Evolutionary conservation across 2,797 vertebrate genomes (phyloP), one percentile per base, ranked within the genome.

Genomic region (Gobio occitaniae): DNA sequence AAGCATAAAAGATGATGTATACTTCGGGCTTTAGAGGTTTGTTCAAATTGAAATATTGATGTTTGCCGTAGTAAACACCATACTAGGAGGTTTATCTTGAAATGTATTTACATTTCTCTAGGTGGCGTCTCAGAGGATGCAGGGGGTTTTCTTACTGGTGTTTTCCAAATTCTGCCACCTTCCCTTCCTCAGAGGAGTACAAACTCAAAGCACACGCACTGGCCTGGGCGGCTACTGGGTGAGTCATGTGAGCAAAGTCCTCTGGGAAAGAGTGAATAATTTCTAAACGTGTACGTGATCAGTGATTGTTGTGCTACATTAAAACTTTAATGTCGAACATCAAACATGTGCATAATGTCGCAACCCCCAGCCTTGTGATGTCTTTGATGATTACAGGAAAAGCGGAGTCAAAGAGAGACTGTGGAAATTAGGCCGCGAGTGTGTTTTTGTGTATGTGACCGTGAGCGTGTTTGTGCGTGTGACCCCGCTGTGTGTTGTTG

Each of bases 191-290:
- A 93, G 97, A 87, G 96, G 97, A 4, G 94, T 99, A 89, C 97
- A 99, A 94, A 99, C 97, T 0, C 95, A 98, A 90, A 98, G 96
- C 72, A 99, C 98, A 0, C 95, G 98, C 84, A 99, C 98, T 0
- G 98, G 98, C 36, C 95, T 99, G 3, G 98, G 98, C 0, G 98
- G 98, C 89, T 99, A 96, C 87, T 99, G 98, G 98, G 98, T 99
- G 93, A 93, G 97, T 92, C 59, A 12, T 17, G n/a, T 9, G 41
- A 48, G 6, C 13, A 68, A 77, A 66, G 56, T 47, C 38, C 12
- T 83, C 41, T 82, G 68, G 63, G 63, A 36, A 75, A 59, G 41
- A 9, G 41, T 56, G n/a, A 70, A 48, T 76, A 6, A 69, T 69
- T 29, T 44, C 21, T 25, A 38, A 74, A 61, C 2, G 7, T 29